Base-by-base conservation (phyloP, 1,140 invertebrate species). In the Drosophila elegans region DNA sequence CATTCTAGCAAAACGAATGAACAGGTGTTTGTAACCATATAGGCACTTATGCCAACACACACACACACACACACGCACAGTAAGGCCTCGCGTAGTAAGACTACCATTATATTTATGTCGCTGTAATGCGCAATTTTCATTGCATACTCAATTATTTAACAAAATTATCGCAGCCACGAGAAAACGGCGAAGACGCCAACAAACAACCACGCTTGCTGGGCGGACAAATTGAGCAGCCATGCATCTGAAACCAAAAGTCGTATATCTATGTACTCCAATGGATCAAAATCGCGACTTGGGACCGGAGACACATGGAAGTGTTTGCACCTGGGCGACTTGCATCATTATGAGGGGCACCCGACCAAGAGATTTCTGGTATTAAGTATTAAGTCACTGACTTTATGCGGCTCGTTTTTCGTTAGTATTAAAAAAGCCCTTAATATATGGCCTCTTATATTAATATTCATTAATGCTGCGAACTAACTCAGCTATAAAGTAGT, bases 361-460 rank as follows among this genome's bases (percentile, higher is more conserved):
- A 88, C 59, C 83, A 77, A 69, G 21, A 60, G 78, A 80, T 84
- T 84, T 86, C 84, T 89, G 84, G 80, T 88, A 89, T 88, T 89
- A 83, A 89, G 80, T 88, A 89, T 88, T 89, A 83, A 89, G 84
- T 88, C 83, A 88, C 84, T 89, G 80, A 74, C 84, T 77, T 74
- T 71, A 69, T 63, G 66, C 21, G 44, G 76, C 57, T 69, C 48
- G 54, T 53, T 52, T 55, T 39, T 59, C 27, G 32, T 74, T 36
- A 56, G 52, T 29, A 68, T 46, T 27, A 4, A 48, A 69, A 48
- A n/a, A 29, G 38, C 7, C 29, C 12, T 9, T 1, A 32, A 45
- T 42, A 21, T 52, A 66, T 66, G 64, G 21, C n/a, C 3, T 52
- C 25, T 48, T 11, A 41, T 12, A 54, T 48, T 21, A 9, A 51